phyloP scores from a whole-genome alignment of 1,140 invertebrate genomes.

The Magallana gigas region DNA sequence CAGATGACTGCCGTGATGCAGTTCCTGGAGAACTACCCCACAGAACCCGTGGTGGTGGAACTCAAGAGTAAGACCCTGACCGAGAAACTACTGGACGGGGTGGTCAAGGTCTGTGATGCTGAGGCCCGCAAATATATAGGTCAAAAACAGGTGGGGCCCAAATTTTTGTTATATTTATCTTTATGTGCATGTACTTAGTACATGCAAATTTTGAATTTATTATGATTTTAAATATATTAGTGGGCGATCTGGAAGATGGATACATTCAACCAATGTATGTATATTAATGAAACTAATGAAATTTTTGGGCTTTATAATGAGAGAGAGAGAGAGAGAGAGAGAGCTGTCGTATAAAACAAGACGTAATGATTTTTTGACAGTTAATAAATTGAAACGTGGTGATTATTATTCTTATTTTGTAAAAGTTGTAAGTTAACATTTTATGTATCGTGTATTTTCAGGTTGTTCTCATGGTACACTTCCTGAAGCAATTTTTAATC shows the following conservation, averaged over 20 bases:
- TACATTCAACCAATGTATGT: no score
- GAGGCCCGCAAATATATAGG: conserved; percentile 84
- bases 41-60: conserved; percentile 83
- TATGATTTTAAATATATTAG: no score
- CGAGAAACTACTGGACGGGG: conserved; percentile 83
- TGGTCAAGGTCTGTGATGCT: conserved; percentile 85
- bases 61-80: conserved; percentile 87
- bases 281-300: no score
- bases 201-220: no score
- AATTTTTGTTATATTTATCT: no score
- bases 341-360: no score
- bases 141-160: conserved; percentile 78
- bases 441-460: conserved; percentile 68
- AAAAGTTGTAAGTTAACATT: background rate
- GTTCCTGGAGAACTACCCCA: conserved; percentile 84
- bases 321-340: no score
- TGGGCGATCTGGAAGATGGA: no score
- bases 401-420: background rate
- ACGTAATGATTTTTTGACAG: no score
- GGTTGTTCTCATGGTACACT: conserved; percentile 82
- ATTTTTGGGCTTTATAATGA: no score
- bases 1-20: conserved; percentile 84
- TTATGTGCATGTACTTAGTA: no score
- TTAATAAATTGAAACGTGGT: no score
- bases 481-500: conserved; percentile 85